phyloP scores from a whole-genome alignment of 2,797 vertebrate species.

The Nannoperca australis region DNA sequence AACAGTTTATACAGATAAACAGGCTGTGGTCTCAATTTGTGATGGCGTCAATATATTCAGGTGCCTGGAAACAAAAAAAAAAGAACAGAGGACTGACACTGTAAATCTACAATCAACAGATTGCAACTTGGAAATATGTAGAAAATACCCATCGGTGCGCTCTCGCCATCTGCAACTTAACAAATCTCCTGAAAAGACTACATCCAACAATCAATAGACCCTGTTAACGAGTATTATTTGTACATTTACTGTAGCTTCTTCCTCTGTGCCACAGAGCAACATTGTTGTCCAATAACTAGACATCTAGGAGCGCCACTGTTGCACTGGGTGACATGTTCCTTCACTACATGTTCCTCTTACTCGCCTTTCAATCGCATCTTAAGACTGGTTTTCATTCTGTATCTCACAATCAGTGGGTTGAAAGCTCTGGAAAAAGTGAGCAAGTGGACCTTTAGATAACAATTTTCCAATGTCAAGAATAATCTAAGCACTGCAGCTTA shows the following conservation, averaged over 20 bases:
- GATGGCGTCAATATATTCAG: conserved; percentile 13
- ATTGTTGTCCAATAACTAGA: background rate
- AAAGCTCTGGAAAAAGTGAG: background rate
- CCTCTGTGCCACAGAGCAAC: background rate
- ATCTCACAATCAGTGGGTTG: background rate
- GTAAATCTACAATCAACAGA: conserved; percentile 15
- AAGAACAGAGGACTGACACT: conserved; percentile 2
- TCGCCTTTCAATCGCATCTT: background rate
- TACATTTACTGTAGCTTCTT: too few species aligned
- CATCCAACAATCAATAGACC: background rate
- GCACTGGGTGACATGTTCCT: background rate
- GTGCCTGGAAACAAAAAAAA: conserved; percentile 5
- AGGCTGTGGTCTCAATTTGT: conserved; percentile 19
- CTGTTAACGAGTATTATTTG: background rate
- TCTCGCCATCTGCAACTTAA: too few species aligned
- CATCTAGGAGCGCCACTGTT: background rate
- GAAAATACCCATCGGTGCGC: background rate
- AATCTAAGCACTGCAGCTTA: background rate
- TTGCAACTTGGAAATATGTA: conserved; percentile 4
- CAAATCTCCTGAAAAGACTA: background rate
- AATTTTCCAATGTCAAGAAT: background rate
- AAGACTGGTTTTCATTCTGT: background rate
- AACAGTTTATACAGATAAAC: conserved; percentile 1
- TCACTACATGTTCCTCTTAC: background rate
- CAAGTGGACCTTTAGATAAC: background rate